Evolutionary conservation across 1,140 invertebrate genomes (phyloP).

Genomic region (Brachionus koreanus): DNA sequence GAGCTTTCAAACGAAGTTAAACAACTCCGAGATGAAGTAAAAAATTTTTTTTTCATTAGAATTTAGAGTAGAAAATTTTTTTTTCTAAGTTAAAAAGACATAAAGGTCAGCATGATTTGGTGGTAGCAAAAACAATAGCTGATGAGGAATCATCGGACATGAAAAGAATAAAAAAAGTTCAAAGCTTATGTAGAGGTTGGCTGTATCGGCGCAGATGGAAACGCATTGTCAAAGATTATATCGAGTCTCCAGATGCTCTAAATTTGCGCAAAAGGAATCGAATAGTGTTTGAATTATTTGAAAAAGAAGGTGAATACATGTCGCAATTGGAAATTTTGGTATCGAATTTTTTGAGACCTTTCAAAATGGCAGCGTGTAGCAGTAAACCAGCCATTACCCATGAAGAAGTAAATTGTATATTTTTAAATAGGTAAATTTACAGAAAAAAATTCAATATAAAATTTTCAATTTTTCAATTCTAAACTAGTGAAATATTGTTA

Average conservation of each 20-base stretch:
- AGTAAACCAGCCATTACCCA: slow-evolving; percentile 87
- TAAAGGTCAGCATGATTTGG: slow-evolving; percentile 15
- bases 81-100: slow-evolving; percentile 14
- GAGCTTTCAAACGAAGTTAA: slow-evolving; percentile 81
- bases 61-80: neutral
- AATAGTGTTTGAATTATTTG: slow-evolving; percentile 85
- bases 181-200: slow-evolving; percentile 91
- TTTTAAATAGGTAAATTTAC: slow-evolving; percentile 69
- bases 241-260: slow-evolving; percentile 83
- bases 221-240: slow-evolving; percentile 90
- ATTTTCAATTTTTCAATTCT: slow-evolving; percentile 44
- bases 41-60: neutral
- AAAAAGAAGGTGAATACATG: slow-evolving; percentile 67
- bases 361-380: slow-evolving; percentile 84
- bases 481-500: slow-evolving; percentile 74
- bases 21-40: slow-evolving; percentile 79
- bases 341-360: slow-evolving; percentile 82
- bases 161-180: slow-evolving; percentile 82
- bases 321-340: slow-evolving; percentile 84
- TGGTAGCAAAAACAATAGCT: slow-evolving; percentile 18
- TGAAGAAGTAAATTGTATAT: slow-evolving; percentile 91
- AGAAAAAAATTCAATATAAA: neutral
- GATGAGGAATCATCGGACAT: slow-evolving; percentile 69
- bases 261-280: slow-evolving; percentile 89
- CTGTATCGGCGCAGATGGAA: slow-evolving; percentile 87